Conservation (phyloP, 2,113 vertebrate species). For the Pantherophis guttatus region DNA sequence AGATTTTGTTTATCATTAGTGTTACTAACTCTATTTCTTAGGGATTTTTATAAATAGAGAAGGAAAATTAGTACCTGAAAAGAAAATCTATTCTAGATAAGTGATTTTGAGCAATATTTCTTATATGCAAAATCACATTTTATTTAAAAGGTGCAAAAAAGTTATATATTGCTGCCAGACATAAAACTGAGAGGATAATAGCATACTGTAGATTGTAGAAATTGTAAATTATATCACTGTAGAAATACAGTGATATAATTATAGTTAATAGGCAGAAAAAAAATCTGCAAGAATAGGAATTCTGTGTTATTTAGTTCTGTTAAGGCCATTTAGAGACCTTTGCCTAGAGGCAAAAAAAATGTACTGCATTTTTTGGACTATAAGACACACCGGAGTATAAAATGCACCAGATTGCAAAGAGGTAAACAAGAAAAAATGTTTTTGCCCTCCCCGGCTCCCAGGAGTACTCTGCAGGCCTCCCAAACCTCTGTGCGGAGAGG, state of each 20-base stretch:
- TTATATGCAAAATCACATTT: not conserved
- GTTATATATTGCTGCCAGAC: not conserved
- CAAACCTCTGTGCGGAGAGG: too few species aligned
- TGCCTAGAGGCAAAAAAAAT: not conserved
- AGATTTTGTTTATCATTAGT: not conserved
- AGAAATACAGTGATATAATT: too few species aligned
- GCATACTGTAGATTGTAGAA: not conserved
- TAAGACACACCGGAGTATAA: too few species aligned
- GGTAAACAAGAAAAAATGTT: too few species aligned
- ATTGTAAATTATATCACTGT: too few species aligned
- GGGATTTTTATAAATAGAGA: not conserved
- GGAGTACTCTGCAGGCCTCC: too few species aligned
- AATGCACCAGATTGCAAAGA: too few species aligned
- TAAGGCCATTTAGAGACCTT: not conserved
- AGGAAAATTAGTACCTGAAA: not conserved
- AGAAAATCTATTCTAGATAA: not conserved
- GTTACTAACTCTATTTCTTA: not conserved
- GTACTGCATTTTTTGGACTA: not conserved
- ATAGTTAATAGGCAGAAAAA: too few species aligned
- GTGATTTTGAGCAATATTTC: not conserved
- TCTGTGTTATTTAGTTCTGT: not conserved
- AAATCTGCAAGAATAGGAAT: not conserved
- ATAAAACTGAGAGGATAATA: not conserved
- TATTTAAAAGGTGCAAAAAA: not conserved
- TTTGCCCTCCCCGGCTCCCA: too few species aligned